Conservation (phyloP, 1,140 invertebrate species). For the Drosophila jambulina region DNA sequence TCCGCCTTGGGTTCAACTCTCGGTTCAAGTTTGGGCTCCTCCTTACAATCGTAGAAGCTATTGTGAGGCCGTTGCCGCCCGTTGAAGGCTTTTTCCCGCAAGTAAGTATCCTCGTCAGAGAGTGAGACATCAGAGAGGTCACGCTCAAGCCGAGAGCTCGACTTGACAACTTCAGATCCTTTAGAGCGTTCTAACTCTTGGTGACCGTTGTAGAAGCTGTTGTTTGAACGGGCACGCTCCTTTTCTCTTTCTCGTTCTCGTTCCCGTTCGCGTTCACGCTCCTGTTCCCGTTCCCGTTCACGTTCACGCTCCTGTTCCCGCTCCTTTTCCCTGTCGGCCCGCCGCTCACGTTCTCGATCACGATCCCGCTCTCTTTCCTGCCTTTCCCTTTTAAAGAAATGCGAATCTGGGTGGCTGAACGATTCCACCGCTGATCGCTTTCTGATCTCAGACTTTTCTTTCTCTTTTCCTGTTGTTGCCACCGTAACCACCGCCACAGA, state of each 20-base stretch:
- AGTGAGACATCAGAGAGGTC: slow-evolving; percentile 86
- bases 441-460: slow-evolving; percentile 45
- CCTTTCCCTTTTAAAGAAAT: slow-evolving; percentile 42
- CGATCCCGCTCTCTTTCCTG: slow-evolving; percentile 14
- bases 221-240: slow-evolving; percentile 49
- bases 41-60: slow-evolving; percentile 62
- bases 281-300: neutral
- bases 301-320: neutral
- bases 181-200: slow-evolving; percentile 30
- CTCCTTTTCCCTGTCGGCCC: slow-evolving; percentile 6
- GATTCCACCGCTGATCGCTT: slow-evolving; percentile 31
- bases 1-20: slow-evolving; percentile 12
- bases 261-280: neutral
- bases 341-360: slow-evolving; percentile 14
- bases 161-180: slow-evolving; percentile 11
- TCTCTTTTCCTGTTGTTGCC: slow-evolving; percentile 22
- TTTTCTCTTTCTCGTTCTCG: slow-evolving; percentile 35
- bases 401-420: neutral
- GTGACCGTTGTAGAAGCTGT: slow-evolving; percentile 74
- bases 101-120: slow-evolving; percentile 86
- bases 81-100: slow-evolving; percentile 80
- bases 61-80: slow-evolving; percentile 47
- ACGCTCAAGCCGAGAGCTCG: slow-evolving; percentile 22
- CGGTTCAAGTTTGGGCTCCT: slow-evolving; percentile 9
- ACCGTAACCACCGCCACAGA: neutral